A percentile compares a stretch with the other conserved stretches of the same genome.
These are phyloP conservation scores for Ypsolopha scabrella DNA, from an alignment of 2,888 invertebrate genomes.

Conservation along the genomic window DNA sequence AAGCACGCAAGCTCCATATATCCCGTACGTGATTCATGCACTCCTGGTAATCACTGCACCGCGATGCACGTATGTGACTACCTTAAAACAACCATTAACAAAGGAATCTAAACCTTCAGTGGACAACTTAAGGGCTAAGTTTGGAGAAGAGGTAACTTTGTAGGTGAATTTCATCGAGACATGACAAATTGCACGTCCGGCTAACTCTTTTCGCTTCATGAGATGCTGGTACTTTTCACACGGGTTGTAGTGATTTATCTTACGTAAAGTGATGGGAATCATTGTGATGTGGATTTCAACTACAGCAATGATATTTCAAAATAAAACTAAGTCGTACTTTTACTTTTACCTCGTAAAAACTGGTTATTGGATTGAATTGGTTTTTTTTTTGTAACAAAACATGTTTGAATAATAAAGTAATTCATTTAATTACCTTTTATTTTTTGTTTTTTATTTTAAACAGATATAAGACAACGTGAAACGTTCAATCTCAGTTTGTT, in stretches of 20 bases:
- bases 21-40: constrained; percentile 16
- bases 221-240: neutral
- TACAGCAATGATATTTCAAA: too few species aligned
- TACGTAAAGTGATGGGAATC: neutral
- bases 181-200: constrained; percentile 1
- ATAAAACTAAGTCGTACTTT: too few species aligned
- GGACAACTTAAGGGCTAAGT: neutral
- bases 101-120: neutral
- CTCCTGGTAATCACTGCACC: constrained; percentile 15
- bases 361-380: too few species aligned
- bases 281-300: too few species aligned
- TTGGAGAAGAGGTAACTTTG: neutral
- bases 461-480: too few species aligned
- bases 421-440: too few species aligned
- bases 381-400: too few species aligned
- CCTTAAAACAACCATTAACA: neutral
- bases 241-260: neutral
- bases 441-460: too few species aligned
- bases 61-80: neutral
- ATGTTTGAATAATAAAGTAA: too few species aligned
- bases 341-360: too few species aligned
- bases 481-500: too few species aligned
- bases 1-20: constrained; percentile 2
- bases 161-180: neutral
- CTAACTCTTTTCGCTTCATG: neutral